These are phyloP conservation scores for Cylloceria caligata DNA, from an alignment of 2,888 invertebrate genomes.

Conservation along the genomic window DNA sequence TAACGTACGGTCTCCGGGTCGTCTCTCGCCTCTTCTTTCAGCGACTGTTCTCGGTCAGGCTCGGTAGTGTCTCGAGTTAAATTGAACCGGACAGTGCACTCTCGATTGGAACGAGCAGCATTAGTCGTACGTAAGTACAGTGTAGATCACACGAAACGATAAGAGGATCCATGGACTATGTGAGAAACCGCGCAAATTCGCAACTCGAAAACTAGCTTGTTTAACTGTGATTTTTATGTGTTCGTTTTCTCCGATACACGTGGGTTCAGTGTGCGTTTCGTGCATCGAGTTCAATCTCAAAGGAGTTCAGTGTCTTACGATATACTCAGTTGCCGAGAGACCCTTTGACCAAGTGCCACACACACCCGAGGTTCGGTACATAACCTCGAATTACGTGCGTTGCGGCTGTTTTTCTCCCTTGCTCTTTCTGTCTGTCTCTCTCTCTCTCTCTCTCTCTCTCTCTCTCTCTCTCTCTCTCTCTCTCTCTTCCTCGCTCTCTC, in stretches of 20 bases:
- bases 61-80: slow-evolving; percentile 69
- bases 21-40: slow-evolving; percentile 16
- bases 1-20: slow-evolving; percentile 2
- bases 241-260: not conserved
- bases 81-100: slow-evolving; percentile 79
- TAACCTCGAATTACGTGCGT: slow-evolving; percentile 43
- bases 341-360: slow-evolving; percentile 40
- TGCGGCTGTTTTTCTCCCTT: not conserved
- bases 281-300: not conserved
- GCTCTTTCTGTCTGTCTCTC: not conserved
- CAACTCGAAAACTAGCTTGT: not conserved
- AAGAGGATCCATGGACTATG: not conserved
- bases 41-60: slow-evolving; percentile 22
- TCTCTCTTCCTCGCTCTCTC: not conserved
- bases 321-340: slow-evolving; percentile 31
- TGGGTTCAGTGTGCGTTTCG: not conserved
- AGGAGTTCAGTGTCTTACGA: slow-evolving; percentile 35
- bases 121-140: not conserved
- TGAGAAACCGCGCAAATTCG: not conserved
- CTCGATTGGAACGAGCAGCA: slow-evolving; percentile 35
- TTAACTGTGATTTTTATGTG: not conserved
- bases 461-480: not conserved
- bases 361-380: slow-evolving; percentile 3
- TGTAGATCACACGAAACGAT: not conserved
- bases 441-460: slow-evolving; percentile 7